Conservation (phyloP, 92 coral and sea anemone genomes). For the Isaurus tuberculatus region DNA sequence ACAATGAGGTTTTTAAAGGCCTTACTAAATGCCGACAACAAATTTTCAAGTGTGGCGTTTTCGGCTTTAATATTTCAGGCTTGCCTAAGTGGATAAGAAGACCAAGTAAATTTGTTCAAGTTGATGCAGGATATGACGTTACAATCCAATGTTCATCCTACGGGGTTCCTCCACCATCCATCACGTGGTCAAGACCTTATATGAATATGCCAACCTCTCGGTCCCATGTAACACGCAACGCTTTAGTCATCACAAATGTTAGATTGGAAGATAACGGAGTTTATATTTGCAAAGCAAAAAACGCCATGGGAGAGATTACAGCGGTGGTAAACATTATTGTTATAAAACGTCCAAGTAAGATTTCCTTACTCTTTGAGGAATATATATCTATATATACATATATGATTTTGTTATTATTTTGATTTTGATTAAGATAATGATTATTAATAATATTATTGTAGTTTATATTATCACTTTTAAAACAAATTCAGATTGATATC, state of each 20-base stretch:
- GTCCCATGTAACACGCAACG: neutral
- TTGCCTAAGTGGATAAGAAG: neutral
- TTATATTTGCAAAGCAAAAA: neutral
- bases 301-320: neutral
- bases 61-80: no score
- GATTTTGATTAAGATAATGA: no score
- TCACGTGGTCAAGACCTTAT: constrained; percentile 10
- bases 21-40: no score
- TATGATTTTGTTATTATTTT: no score
- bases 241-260: neutral
- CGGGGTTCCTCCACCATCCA: constrained; percentile 3
- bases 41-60: no score
- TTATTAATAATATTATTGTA: no score
- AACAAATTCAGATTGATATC: no score
- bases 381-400: no score
- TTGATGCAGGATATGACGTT: neutral
- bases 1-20: no score
- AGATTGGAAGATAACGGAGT: neutral
- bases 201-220: neutral
- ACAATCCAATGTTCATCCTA: neutral
- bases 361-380: no score
- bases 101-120: neutral
- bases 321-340: neutral
- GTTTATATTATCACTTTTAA: no score
- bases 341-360: neutral